Percentiles rank a stretch among this genome's conserved stretches.
Evolutionary conservation across 2,888 invertebrate genomes (phyloP).

Genomic region (Deroplatys truncata): DNA sequence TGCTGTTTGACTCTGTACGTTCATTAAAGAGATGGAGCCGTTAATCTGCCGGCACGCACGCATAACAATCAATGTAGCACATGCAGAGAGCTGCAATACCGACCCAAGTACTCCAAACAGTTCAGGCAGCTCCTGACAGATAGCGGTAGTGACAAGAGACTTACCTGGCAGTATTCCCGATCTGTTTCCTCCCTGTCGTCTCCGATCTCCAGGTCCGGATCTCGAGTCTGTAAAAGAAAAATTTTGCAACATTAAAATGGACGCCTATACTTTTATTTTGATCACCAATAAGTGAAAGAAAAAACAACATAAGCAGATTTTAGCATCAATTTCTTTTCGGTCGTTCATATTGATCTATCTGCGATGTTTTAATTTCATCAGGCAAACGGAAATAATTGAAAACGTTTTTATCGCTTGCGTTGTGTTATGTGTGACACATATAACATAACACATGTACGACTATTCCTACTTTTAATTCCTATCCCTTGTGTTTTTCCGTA

Average conservation of each 20-base stretch:
- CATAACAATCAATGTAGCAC: neutral
- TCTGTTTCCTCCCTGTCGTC: conserved; percentile 46
- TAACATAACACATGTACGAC: too few species aligned
- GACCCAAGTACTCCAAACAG: neutral
- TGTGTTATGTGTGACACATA: too few species aligned
- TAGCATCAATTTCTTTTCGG: too few species aligned
- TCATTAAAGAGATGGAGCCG: neutral
- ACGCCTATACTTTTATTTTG: too few species aligned
- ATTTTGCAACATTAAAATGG: neutral
- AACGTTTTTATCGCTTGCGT: too few species aligned
- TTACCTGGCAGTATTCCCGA: conserved; percentile 49
- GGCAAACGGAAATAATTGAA: too few species aligned
- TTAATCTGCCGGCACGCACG: neutral
- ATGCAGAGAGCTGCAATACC: neutral
- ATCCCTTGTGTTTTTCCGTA: too few species aligned
- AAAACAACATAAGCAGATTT: too few species aligned
- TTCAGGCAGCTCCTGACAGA: neutral
- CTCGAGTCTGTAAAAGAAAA: conserved; percentile 39
- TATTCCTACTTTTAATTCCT: too few species aligned
- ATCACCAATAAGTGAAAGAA: too few species aligned
- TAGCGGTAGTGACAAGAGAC: conserved; percentile 27
- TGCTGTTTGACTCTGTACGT: neutral
- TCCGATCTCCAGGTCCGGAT: conserved; percentile 44
- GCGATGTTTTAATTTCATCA: too few species aligned
- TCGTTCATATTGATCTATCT: too few species aligned